phyloP scores from a whole-genome alignment of 2,113 vertebrate species.

The Burhinus bistriatus region DNA sequence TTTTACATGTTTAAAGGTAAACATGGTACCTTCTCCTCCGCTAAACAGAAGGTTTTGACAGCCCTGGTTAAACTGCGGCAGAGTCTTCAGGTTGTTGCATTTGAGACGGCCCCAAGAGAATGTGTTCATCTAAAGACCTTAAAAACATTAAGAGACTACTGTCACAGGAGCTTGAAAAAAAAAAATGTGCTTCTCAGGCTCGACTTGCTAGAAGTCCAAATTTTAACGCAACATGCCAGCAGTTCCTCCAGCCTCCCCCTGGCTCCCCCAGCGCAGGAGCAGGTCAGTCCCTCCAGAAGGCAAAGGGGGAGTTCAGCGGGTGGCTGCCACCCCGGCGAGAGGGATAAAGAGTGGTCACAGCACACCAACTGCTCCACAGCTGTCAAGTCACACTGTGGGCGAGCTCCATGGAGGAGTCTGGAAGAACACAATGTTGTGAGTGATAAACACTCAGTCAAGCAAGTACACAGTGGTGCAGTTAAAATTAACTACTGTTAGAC shows the following conservation, averaged over 20 bases:
- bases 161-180: background rate
- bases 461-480: fast-evolving
- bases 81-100: background rate
- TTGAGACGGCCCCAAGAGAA: background rate
- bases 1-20: background rate
- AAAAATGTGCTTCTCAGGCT: background rate
- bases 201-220: background rate
- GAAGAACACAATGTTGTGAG: background rate
- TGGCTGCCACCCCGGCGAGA: background rate
- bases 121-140: background rate
- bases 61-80: background rate
- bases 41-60: background rate
- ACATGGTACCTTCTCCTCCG: background rate
- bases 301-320: fast-evolving
- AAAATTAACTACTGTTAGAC: background rate
- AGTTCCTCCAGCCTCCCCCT: background rate
- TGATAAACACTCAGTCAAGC: background rate
- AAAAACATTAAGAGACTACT: background rate
- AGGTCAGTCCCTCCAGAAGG: background rate
- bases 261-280: background rate
- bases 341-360: background rate
- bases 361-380: fast-evolving
- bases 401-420: background rate
- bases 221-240: background rate
- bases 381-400: background rate